A percentile compares a stretch with the other conserved stretches of the same genome.
These are phyloP conservation scores for Suncus etruscus DNA, from an alignment of 2,113 vertebrate species.

Conservation along the genomic window DNA sequence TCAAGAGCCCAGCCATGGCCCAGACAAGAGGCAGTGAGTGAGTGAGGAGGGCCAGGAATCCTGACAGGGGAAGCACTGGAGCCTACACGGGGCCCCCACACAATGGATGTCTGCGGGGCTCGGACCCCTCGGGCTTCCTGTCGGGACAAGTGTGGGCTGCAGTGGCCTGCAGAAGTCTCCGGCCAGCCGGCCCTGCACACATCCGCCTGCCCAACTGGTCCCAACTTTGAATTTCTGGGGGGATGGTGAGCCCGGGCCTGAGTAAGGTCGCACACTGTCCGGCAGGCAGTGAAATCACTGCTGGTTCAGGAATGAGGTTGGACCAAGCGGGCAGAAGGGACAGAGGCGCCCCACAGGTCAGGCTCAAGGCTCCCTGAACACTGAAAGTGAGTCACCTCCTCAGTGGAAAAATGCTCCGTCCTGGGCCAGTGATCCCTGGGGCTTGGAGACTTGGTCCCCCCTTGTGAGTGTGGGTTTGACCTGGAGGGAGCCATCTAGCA, in stretches of 20 bases:
- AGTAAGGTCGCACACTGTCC: slow-evolving; percentile 35
- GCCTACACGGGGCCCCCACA: slow-evolving; percentile 16
- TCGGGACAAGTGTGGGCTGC: slow-evolving; percentile 36
- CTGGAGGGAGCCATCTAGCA: neutral
- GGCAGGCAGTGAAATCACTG: neutral
- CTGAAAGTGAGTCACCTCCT: neutral
- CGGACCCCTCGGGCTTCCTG: slow-evolving; percentile 76
- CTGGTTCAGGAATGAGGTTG: slow-evolving; percentile 22
- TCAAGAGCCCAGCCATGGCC: slow-evolving; percentile 14
- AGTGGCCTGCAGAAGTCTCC: slow-evolving; percentile 53
- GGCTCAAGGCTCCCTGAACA: neutral
- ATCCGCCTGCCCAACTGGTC: slow-evolving; percentile 31
- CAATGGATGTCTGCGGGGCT: slow-evolving; percentile 72
- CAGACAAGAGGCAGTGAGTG: slow-evolving; percentile 7
- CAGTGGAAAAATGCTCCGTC: slow-evolving; percentile 3
- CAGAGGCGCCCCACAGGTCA: neutral
- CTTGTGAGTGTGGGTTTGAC: neutral
- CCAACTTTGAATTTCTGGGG: neutral
- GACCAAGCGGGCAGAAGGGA: neutral
- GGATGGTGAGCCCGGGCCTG: neutral
- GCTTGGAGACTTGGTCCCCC: too few relatives aligned
- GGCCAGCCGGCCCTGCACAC: neutral
- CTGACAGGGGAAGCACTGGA: slow-evolving; percentile 29
- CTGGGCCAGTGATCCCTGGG: neutral
- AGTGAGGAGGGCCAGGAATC: neutral